These are phyloP conservation scores for Anoura caudifer DNA, from an alignment of 2,113 vertebrate species.

Conservation along the genomic window DNA sequence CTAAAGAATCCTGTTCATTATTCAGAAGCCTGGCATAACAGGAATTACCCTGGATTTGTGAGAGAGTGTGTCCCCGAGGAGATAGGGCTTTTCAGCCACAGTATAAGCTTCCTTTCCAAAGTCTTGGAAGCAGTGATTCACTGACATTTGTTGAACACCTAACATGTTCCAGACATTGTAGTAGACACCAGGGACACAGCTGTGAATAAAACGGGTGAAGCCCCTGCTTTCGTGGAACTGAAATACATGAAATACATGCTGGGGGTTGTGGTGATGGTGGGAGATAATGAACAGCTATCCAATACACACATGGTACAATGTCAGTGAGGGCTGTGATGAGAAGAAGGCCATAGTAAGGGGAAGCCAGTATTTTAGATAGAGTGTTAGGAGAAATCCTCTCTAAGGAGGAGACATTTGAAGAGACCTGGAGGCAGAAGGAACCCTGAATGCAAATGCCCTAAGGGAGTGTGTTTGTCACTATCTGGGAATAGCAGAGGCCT, in stretches of 20 bases:
- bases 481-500: neutral
- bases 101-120: neutral
- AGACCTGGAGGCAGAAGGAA: neutral
- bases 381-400: neutral
- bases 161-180: neutral
- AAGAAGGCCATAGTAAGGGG: neutral
- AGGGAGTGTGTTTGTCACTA: neutral
- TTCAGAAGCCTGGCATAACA: neutral
- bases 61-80: neutral
- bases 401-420: neutral
- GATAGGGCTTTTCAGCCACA: neutral
- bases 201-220: neutral
- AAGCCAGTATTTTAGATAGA: neutral
- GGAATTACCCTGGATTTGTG: neutral
- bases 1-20: neutral
- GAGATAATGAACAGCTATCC: neutral
- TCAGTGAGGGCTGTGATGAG: neutral
- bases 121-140: neutral
- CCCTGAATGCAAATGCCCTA: neutral
- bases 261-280: neutral
- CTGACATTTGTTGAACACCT: neutral
- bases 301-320: neutral
- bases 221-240: neutral
- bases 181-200: neutral
- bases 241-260: neutral